Conservation (phyloP, 2,888 invertebrate genomes). For the Antheraea assamensis region DNA sequence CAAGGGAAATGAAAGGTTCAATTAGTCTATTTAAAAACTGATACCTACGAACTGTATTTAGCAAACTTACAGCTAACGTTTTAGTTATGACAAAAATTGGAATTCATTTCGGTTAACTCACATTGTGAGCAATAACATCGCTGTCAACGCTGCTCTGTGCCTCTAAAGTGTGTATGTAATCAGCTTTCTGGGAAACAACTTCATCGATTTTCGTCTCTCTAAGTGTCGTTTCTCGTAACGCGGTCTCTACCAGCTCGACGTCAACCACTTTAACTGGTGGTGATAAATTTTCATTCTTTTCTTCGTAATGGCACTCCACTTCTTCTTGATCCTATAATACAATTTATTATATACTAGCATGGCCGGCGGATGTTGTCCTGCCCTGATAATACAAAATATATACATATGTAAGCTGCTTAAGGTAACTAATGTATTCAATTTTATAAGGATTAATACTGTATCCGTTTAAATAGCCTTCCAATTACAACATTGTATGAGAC, state of each 20-base stretch:
- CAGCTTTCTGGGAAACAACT: conserved; percentile 73
- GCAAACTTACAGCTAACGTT: too few relatives aligned
- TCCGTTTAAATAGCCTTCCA: too few relatives aligned
- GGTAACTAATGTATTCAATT: too few relatives aligned
- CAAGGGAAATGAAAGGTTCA: too few relatives aligned
- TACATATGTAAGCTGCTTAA: too few relatives aligned
- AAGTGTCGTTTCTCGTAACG: conserved; percentile 65
- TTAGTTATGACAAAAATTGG: neutral
- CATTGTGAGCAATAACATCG: conserved; percentile 86
- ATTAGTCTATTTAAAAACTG: too few relatives aligned
- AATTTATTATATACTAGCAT: neutral
- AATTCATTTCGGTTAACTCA: conserved; percentile 57
- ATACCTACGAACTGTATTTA: too few relatives aligned
- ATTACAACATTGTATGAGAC: too few relatives aligned
- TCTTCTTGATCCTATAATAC: conserved; percentile 69
- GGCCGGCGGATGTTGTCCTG: too few relatives aligned
- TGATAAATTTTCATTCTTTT: conserved; percentile 72
- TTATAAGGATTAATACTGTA: too few relatives aligned
- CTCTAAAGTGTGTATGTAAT: conserved; percentile 74
- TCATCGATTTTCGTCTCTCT: conserved; percentile 86
- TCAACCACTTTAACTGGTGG: conserved; percentile 58
- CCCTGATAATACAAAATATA: too few relatives aligned
- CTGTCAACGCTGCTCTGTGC: conserved; percentile 82
- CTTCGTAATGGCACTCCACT: conserved; percentile 77
- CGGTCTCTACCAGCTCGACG: conserved; percentile 62